Base-by-base conservation (phyloP, 2,797 vertebrate species). In the Helostoma temminkii region DNA sequence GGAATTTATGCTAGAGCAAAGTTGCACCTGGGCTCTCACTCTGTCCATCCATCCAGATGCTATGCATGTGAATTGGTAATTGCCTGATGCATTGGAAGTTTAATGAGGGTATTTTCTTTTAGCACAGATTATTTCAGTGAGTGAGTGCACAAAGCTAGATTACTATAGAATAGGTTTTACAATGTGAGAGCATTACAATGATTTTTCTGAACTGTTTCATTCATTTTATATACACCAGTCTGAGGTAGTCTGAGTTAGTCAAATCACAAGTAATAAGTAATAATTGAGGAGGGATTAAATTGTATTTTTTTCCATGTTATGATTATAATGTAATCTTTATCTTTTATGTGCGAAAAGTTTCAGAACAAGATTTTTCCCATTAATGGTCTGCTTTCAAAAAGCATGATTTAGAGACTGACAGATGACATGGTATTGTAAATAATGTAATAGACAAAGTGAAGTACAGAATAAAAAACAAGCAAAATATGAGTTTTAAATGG, bases 31-130 rank as follows among this genome's bases (percentile, higher is more conserved):
- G 67, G 64, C 36, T 37, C 43, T 28, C 28, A 4, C 60, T 42
- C 45, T 39, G 22, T 74, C 45, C 67, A 74, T 65, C 57, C 50
- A 54, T 73, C 76, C 65, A 49, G 54, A 84, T 71, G 24, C 42
- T 30, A 36, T 52, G 60, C 19, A 66, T 73, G 71, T 84, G 76
- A 28, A 61, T 56, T 66, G 62, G 71, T 86, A 79, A 88, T 83
- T 82, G 74, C 57, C 65, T 78, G 74, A 85, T 84, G 81, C 69
- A 46, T 70, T 63, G 64, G 26, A 59, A 81, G 63, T 81, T 81
- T 80, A 86, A 88, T 88, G 81, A 88, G 80, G 86, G 78, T 76
- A 78, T 84, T 88, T 71, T 70, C 86, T 85, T 74, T 71, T 68
- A 73, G 71, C 66, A 48, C 55, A 80, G 70, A 89, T 88, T 84